These are phyloP conservation scores for Ephialtes manifestator DNA, from an alignment of 2,888 invertebrate species.

Conservation along the genomic window DNA sequence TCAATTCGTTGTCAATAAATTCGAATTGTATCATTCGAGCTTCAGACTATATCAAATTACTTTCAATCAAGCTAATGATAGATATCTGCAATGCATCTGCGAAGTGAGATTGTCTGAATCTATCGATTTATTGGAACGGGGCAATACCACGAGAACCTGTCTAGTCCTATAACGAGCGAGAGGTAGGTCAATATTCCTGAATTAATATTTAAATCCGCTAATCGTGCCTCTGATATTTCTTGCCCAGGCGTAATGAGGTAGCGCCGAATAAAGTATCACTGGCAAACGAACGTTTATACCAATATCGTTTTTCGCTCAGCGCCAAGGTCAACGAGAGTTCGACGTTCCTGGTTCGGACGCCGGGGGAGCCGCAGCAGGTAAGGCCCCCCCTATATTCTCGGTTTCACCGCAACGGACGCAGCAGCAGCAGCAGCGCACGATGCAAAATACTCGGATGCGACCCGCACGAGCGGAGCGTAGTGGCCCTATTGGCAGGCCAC, in stretches of 20 bases:
- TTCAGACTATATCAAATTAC: not conserved
- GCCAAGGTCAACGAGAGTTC: conserved; percentile 67
- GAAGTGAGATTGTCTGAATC: not conserved
- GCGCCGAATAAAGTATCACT: conserved; percentile 6
- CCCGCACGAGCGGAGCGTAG: conserved; percentile 67
- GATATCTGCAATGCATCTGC: not conserved
- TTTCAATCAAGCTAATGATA: not conserved
- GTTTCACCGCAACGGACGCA: conserved; percentile 1
- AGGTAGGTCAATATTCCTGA: conserved; percentile 10
- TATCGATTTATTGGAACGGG: not conserved
- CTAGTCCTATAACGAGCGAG: not conserved
- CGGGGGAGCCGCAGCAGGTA: conserved; percentile 42
- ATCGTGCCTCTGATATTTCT: not conserved
- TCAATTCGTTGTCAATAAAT: not conserved
- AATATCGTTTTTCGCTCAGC: conserved; percentile 43
- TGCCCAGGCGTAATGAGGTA: conserved; percentile 15
- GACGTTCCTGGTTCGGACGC: conserved; percentile 63
- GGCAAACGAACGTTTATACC: conserved; percentile 18
- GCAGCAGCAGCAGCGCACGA: conserved; percentile 59
- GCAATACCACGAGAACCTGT: not conserved
- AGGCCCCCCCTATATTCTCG: not conserved
- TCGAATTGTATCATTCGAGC: not conserved
- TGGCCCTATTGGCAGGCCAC: conserved; percentile 81
- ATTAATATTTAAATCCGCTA: not conserved
- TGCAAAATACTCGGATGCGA: conserved; percentile 79